Percentiles rank a stretch among this genome's conserved stretches.
Evolutionary conservation across 2,797 vertebrate species (phyloP).

Genomic region (Chloroceryle amazona): DNA sequence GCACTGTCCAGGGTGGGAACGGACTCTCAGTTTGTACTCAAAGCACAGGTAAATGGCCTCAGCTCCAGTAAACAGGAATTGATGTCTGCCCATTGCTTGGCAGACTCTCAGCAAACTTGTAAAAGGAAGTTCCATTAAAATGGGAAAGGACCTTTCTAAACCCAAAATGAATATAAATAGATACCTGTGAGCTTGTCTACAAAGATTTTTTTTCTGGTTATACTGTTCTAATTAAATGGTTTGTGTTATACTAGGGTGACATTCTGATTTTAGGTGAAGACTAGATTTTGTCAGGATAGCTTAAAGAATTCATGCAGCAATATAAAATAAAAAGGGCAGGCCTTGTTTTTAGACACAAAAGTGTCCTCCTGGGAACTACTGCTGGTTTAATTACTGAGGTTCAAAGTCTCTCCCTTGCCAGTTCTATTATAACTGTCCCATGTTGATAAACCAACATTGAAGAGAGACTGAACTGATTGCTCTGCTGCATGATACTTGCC

Average conservation of each 20-base stretch:
- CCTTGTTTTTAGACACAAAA: neutral
- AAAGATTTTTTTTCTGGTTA: neutral
- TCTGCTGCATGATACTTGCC: neutral
- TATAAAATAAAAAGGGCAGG: neutral
- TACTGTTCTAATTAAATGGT: neutral
- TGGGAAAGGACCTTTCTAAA: neutral
- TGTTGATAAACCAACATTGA: neutral
- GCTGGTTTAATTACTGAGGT: conserved; percentile 35
- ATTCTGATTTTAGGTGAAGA: neutral
- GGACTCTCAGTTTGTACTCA: neutral
- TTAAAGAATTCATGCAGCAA: neutral
- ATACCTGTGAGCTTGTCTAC: neutral
- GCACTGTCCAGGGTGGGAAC: neutral
- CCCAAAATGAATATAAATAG: neutral
- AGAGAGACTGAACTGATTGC: neutral
- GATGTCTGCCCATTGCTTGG: neutral
- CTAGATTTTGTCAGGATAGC: neutral
- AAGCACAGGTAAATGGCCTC: neutral
- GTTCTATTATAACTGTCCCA: neutral
- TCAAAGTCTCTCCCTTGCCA: neutral
- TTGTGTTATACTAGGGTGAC: neutral
- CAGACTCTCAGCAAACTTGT: neutral
- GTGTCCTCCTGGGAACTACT: neutral
- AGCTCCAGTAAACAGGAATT: neutral
- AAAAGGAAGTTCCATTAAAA: conserved; percentile 11